Base-by-base conservation (phyloP, 1,140 invertebrate genomes). In the Reticulitermes speratus region DNA sequence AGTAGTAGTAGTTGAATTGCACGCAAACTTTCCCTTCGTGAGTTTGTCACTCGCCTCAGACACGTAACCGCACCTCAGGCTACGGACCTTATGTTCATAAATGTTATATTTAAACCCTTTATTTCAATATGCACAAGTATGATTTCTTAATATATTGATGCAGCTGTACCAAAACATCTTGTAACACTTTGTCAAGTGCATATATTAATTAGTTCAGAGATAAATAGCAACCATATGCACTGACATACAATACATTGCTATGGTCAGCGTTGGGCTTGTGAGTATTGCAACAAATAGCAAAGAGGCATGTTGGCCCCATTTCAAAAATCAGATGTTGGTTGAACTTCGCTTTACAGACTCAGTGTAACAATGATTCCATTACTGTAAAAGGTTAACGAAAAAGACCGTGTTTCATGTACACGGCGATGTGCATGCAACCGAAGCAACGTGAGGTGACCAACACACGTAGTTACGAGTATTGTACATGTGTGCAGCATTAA, bases 11-110 rank as follows among this genome's bases (percentile, higher is more conserved):
- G 5, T 30, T 25, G 44, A 83, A 52, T 38, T 59, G 45, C 11
- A 30, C n/a, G 83, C 45, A 44, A 85, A 81, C 85, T 85, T 85
- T 85, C 85, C 85, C 85, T 85, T 85, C 85, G 85, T 85, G 65
- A 85, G 32, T 81, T 85, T 85, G 85, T 82, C 65, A 85, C 75
- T 82, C 52, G 32, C 65, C 65, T n/a, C 23, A 12, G 75, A 65
- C 52, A 69, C 44, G 83, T n/a, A 84, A 44, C 21, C n/a, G 59
- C 21, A 84, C 44, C 83, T 2, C 45, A n/a, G 83, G 45, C 11
- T 21, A 83, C 23, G 30, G n/a, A 52, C 83, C 83, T 32, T 84
- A 21, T 84, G 83, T 84, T 84, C 30, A n/a, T 30, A 84, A 84
- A 84, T 75, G 65, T 30, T 8, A 8, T 0, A 75, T 75, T 75